Conservation (phyloP, 2,797 vertebrate genomes). For the Etheostoma perlongum region DNA sequence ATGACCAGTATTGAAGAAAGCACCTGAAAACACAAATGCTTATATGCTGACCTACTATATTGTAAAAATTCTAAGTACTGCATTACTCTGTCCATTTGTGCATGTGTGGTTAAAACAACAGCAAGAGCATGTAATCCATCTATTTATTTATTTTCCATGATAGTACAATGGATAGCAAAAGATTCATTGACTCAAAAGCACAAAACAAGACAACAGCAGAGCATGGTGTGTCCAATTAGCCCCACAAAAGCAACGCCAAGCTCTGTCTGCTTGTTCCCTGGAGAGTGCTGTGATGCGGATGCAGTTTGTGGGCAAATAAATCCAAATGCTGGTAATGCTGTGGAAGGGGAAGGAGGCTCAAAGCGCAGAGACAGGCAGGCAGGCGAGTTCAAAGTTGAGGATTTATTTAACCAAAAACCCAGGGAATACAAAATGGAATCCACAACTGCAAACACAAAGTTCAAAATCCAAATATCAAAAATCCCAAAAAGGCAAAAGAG, state of each 20-base stretch:
- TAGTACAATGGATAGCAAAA: background rate
- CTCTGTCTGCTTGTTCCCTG: slow-evolving; percentile 23
- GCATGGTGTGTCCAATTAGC: slow-evolving; percentile 52
- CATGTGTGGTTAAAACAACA: background rate
- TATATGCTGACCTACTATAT: background rate
- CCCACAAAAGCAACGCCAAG: no score
- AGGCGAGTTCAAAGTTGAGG: no score
- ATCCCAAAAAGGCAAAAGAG: no score
- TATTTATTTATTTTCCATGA: background rate
- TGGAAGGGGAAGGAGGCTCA: no score
- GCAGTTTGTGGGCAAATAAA: slow-evolving; percentile 6
- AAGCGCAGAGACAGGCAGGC: no score
- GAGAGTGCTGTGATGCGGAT: slow-evolving; percentile 20
- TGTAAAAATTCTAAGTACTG: background rate
- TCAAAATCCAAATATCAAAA: no score
- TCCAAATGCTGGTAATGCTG: slow-evolving; percentile 23
- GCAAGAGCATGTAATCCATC: background rate
- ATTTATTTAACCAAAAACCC: no score
- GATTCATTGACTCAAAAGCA: background rate
- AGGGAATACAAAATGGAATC: no score
- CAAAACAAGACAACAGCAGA: slow-evolving; percentile 23
- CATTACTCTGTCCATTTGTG: background rate
- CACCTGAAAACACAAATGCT: background rate
- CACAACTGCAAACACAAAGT: no score
- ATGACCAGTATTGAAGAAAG: background rate